Percentiles rank a stretch among this genome's conserved stretches.
phyloP scores from a whole-genome alignment of 2,888 invertebrate genomes.

The Lacanobia oleracea region DNA sequence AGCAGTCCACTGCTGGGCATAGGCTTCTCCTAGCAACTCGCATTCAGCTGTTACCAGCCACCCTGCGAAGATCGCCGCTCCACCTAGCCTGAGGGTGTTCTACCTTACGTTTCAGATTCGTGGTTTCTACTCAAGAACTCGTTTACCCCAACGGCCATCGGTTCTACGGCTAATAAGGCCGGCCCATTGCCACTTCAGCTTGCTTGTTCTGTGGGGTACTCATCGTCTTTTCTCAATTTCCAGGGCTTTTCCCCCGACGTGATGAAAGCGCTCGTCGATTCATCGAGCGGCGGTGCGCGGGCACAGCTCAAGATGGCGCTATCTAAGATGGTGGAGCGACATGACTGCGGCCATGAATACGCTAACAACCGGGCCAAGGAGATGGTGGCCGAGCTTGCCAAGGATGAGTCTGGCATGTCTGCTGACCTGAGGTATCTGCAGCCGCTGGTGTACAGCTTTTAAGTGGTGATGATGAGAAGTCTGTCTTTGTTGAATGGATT shows the following conservation, averaged over 20 bases:
- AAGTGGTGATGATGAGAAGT: constrained; percentile 25
- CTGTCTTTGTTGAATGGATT: constrained; percentile 35
- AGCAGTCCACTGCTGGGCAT: too few relatives aligned
- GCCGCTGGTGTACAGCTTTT: constrained; percentile 86
- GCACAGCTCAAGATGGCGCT: constrained; percentile 91
- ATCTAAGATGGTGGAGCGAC: constrained; percentile 89
- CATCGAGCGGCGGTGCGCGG: constrained; percentile 90
- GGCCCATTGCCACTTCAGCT: too few relatives aligned
- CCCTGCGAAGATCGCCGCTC: too few relatives aligned
- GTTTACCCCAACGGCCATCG: too few relatives aligned
- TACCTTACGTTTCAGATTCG: too few relatives aligned
- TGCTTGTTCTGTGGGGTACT: too few relatives aligned
- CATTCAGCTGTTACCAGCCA: too few relatives aligned
- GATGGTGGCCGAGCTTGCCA: constrained; percentile 90
- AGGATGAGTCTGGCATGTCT: constrained; percentile 90
- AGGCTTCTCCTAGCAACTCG: too few relatives aligned
- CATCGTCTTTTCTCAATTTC: too few relatives aligned
- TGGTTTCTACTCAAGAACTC: too few relatives aligned
- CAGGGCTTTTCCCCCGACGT: constrained; percentile 92
- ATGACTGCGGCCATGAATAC: constrained; percentile 91
- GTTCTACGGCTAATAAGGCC: too few relatives aligned
- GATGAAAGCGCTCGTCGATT: constrained; percentile 88
- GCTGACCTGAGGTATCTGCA: constrained; percentile 91
- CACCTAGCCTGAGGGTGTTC: too few relatives aligned
- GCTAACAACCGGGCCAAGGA: constrained; percentile 90